Evolutionary conservation across 2,797 vertebrate genomes (phyloP), one percentile per base, ranked within the genome.

Genomic region (Gallirallus australis): DNA sequence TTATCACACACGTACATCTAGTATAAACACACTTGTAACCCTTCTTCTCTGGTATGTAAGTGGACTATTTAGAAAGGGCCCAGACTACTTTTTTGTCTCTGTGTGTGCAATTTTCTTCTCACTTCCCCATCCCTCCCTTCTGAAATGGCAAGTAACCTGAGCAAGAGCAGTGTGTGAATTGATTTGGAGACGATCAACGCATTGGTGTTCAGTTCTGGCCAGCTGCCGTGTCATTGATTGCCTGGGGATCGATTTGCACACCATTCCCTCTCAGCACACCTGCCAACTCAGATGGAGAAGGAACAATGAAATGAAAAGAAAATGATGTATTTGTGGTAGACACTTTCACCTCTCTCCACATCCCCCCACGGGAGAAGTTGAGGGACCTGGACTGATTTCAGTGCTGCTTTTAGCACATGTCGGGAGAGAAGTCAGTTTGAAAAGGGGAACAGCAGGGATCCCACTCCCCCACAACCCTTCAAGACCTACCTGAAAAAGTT

Each of bases 81-180:
- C 88, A 86, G 76, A 94, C 89, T 95, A 96, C 42, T 94, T 93
- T 95, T 82, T 28, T 47, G 37, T 37, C 23, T 47, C 4, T 42
- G 40, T 47, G 18, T 31, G 90, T 37, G 78, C 95, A 93, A 97
- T 98, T 98, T 98, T 94, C 97, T 97, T 96, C 97, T 98, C 97
- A 63, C 96, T 95, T 98, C 96, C 94, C 88, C 56, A 68, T 93
- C 82, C 90, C 83, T 89, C 96, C 94, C 94, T 86, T 87, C 96
- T 97, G 97, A 98, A 96, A 94, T 97, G 97, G 97, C 97, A 98
- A 97, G 97, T 96, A 97, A 96, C 95, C 92, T 79, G 94, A 85
- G 96, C 96, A 95, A 95, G 95, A 98, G 95, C 95, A 94, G 96
- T 89, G 93, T 98, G 97, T 88, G 97, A 98, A 98, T 98, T 97